Percentiles rank a stretch among this genome's conserved stretches.
Evolutionary conservation across 2,888 invertebrate genomes (phyloP).

Genomic region (Drosophila leonis): DNA sequence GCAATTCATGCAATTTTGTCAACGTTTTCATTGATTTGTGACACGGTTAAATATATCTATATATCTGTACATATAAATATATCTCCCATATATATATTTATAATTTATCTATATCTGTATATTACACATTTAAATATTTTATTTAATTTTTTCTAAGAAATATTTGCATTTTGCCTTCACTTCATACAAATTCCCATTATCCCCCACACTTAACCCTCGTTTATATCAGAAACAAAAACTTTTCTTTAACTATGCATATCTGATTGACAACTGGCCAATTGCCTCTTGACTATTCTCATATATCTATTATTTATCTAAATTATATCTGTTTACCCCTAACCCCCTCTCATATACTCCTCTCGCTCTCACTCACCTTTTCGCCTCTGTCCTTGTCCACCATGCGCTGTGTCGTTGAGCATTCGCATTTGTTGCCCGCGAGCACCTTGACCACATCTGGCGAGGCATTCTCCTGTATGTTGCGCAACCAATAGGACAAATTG

Average conservation of each 20-base stretch:
- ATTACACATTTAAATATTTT: too few species aligned
- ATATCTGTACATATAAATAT: too few species aligned
- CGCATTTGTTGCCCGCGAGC: constrained; percentile 94
- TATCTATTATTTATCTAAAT: background rate
- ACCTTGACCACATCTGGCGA: constrained; percentile 95
- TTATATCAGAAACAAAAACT: background rate
- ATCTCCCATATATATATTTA: too few species aligned
- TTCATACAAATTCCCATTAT: background rate
- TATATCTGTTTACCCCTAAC: background rate
- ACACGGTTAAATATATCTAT: too few species aligned
- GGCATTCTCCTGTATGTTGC: constrained; percentile 96
- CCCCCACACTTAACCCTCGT: background rate
- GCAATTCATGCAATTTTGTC: too few species aligned
- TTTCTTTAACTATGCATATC: background rate
- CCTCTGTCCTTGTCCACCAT: constrained; percentile 92
- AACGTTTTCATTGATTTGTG: too few species aligned
- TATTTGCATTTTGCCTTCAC: background rate
- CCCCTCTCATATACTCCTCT: background rate
- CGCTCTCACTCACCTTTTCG: constrained; percentile 88
- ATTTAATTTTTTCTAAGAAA: background rate
- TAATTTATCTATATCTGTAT: too few species aligned
- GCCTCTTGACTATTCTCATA: background rate
- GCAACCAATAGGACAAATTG: constrained; percentile 95
- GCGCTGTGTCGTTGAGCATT: constrained; percentile 90
- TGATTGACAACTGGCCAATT: background rate